Conservation (phyloP, 2,797 vertebrate genomes). For the Micromesistius poutassou region DNA sequence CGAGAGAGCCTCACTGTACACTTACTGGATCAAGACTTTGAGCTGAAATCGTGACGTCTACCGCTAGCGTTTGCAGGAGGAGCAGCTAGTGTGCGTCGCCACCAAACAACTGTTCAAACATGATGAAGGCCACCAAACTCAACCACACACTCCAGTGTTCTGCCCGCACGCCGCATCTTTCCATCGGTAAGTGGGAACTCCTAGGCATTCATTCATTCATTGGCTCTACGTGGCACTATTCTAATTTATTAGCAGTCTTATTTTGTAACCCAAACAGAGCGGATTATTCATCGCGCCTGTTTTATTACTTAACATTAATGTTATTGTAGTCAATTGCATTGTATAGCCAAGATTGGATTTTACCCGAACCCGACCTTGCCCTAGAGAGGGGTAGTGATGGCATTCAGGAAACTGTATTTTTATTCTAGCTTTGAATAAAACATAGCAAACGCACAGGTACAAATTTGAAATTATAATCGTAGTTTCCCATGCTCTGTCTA, state of each 20-base stretch:
- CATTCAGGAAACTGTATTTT: background rate
- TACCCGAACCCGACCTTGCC: too few species aligned
- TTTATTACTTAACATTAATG: too few species aligned
- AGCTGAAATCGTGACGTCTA: background rate
- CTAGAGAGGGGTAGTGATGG: background rate
- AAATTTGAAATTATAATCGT: background rate
- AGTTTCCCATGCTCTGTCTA: background rate
- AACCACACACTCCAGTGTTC: slow-evolving; percentile 9
- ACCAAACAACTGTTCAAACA: background rate
- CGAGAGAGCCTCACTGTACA: background rate
- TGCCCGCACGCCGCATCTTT: slow-evolving; percentile 12
- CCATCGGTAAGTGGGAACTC: slow-evolving; percentile 15
- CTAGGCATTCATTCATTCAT: too few species aligned
- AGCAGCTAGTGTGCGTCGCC: background rate
- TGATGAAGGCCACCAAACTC: background rate
- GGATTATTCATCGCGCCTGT: background rate
- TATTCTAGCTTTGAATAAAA: background rate
- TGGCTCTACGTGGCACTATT: background rate
- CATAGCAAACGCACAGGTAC: background rate
- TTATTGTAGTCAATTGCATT: too few species aligned
- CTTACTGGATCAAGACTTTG: slow-evolving; percentile 3
- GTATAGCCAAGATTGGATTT: too few species aligned
- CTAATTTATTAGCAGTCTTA: background rate
- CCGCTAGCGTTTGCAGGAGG: background rate
- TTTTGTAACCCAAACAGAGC: background rate